A percentile compares a stretch with the other conserved stretches of the same genome.
Conservation (phyloP, 2,113 vertebrate species). For the Raphicerus campestris region DNA sequence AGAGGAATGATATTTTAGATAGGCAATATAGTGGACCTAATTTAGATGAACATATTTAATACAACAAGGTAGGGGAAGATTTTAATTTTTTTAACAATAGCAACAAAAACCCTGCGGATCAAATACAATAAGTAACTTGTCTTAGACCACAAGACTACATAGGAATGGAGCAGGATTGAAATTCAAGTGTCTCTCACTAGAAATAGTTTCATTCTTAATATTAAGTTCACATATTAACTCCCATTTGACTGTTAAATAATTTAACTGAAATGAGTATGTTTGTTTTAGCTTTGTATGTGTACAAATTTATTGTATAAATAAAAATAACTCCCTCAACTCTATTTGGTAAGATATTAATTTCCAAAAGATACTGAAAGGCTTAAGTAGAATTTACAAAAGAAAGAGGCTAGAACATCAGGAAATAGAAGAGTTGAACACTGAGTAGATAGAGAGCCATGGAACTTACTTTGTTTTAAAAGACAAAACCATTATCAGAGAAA, state of each 20-base stretch:
- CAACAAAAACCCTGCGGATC: not conserved
- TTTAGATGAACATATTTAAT: not conserved
- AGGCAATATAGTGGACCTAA: not conserved
- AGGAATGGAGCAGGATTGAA: not conserved
- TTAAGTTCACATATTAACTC: not conserved
- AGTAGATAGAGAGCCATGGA: not conserved
- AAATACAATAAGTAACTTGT: not conserved
- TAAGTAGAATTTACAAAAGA: not conserved
- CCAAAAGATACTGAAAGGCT: not conserved
- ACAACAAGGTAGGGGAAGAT: not conserved
- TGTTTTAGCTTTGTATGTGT: not conserved
- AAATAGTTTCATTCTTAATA: not conserved
- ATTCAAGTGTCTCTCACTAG: not conserved
- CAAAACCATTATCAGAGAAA: not conserved
- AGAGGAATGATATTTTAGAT: not conserved
- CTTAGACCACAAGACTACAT: not conserved
- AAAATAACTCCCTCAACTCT: not conserved
- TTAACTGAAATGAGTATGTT: not conserved
- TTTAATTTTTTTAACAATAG: not conserved
- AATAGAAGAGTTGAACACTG: not conserved
- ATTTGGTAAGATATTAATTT: slow-evolving; percentile 22
- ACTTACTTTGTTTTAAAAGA: slow-evolving; percentile 23
- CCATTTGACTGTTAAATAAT: not conserved
- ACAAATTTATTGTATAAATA: not conserved
- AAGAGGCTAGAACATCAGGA: not conserved